Conservation (phyloP, 2,113 vertebrate genomes). For the Notechis scutatus region DNA sequence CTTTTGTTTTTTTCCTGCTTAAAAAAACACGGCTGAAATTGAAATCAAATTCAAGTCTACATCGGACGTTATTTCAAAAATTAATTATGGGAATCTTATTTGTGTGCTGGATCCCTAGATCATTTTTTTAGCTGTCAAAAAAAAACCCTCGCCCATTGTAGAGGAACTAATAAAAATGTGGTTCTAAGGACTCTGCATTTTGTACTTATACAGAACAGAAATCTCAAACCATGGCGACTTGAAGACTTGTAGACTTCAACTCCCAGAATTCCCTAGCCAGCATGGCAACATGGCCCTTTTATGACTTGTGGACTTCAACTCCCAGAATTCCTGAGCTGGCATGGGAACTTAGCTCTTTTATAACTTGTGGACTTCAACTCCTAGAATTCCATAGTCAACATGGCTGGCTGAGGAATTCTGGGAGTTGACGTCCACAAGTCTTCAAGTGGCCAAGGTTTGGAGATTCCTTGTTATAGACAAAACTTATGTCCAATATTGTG, state of each 20-base stretch:
- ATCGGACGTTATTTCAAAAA: constrained; percentile 45
- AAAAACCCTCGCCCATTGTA: not conserved
- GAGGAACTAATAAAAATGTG: constrained; percentile 14
- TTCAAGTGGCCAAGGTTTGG: no score
- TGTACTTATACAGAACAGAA: not conserved
- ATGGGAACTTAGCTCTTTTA: not conserved
- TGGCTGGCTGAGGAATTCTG: no score
- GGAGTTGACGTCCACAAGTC: no score
- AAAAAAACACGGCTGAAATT: not conserved
- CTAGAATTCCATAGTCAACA: no score
- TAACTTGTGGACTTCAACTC: not conserved
- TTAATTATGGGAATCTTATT: constrained; percentile 25
- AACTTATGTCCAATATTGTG: not conserved
- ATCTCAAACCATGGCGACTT: no score
- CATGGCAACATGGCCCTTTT: not conserved
- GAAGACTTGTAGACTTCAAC: not conserved
- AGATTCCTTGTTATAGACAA: no score
- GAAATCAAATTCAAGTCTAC: constrained; percentile 50
- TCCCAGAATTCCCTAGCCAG: not conserved
- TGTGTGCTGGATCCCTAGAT: constrained; percentile 3
- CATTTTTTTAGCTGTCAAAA: not conserved
- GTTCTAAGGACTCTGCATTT: not conserved
- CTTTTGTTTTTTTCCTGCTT: constrained; percentile 4
- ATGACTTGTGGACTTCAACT: not conserved
- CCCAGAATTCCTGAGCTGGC: no score